Percentiles rank a stretch among this genome's conserved stretches.
These are phyloP conservation scores for Sebastes goodei DNA, from an alignment of 2,797 vertebrate species.

Conservation along the genomic window DNA sequence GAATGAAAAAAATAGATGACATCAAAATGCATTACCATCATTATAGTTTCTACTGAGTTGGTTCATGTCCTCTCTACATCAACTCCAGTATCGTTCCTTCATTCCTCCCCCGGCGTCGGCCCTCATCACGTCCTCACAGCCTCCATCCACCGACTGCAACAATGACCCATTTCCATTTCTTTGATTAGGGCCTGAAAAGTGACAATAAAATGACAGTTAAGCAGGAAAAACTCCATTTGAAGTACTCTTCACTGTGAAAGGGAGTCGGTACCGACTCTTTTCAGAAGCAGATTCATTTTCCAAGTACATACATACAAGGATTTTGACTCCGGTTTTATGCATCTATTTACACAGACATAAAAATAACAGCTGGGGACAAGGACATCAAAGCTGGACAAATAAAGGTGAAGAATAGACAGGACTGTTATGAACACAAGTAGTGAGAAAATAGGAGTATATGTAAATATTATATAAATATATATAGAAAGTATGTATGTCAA, in stretches of 20 bases:
- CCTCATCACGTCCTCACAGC: slow-evolving; percentile 38
- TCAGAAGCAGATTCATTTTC: too few species aligned
- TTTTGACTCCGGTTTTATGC: too few species aligned
- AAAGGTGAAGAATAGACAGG: too few species aligned
- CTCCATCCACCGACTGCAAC: slow-evolving; percentile 28
- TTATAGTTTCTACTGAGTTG: neutral
- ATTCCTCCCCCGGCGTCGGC: slow-evolving; percentile 2
- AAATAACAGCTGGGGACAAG: too few species aligned
- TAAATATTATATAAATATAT: too few species aligned
- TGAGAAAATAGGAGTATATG: too few species aligned
- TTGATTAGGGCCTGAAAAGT: slow-evolving; percentile 39
- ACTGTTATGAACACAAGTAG: too few species aligned
- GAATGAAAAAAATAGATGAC: neutral
- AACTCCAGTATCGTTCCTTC: slow-evolving; percentile 1
- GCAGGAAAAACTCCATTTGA: neutral
- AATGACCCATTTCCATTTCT: slow-evolving; percentile 63
- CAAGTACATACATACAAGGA: too few species aligned
- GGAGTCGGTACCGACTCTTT: too few species aligned
- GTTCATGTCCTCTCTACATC: slow-evolving; percentile 10
- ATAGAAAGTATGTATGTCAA: too few species aligned
- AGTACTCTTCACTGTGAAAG: neutral
- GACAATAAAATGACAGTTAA: slow-evolving; percentile 31
- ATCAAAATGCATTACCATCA: slow-evolving; percentile 36
- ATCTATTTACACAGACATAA: too few species aligned
- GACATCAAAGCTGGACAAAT: too few species aligned